phyloP scores from a whole-genome alignment of 2,888 invertebrate species.

The Ellobium chinense region DNA sequence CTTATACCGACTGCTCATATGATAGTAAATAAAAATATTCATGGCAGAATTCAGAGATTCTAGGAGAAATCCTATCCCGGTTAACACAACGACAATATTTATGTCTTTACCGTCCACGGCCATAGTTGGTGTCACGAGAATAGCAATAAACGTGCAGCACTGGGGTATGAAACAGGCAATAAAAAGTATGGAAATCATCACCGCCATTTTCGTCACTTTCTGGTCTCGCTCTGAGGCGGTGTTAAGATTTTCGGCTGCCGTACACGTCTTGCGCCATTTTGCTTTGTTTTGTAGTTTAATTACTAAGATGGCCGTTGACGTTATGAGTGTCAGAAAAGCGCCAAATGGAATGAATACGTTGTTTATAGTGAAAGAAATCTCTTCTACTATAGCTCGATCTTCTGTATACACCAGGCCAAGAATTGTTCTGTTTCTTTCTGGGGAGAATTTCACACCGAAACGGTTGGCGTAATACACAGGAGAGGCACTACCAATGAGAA shows the following conservation, averaged over 20 bases:
- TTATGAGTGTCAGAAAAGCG: neutral
- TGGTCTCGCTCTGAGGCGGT: neutral
- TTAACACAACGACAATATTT: neutral
- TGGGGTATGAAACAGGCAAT: neutral
- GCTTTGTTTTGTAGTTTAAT: neutral
- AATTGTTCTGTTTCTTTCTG: too few relatives aligned
- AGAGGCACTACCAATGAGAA: too few relatives aligned
- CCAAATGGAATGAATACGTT: neutral
- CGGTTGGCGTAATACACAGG: too few relatives aligned
- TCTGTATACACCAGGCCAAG: too few relatives aligned
- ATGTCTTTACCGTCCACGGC: neutral
- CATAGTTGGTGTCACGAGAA: neutral
- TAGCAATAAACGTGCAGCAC: neutral
- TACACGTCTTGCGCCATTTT: neutral
- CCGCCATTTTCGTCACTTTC: conserved; percentile 17
- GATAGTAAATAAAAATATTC: conserved; percentile 20
- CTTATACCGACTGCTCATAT: too few relatives aligned
- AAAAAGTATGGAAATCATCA: conserved; percentile 7
- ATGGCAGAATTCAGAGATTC: neutral
- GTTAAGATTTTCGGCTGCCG: neutral
- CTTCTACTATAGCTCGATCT: neutral
- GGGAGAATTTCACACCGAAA: too few relatives aligned
- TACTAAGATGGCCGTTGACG: neutral
- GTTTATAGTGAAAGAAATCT: neutral
- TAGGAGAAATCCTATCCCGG: neutral